Base-by-base conservation (phyloP, 2,888 invertebrate species). In the Hedya salicella region DNA sequence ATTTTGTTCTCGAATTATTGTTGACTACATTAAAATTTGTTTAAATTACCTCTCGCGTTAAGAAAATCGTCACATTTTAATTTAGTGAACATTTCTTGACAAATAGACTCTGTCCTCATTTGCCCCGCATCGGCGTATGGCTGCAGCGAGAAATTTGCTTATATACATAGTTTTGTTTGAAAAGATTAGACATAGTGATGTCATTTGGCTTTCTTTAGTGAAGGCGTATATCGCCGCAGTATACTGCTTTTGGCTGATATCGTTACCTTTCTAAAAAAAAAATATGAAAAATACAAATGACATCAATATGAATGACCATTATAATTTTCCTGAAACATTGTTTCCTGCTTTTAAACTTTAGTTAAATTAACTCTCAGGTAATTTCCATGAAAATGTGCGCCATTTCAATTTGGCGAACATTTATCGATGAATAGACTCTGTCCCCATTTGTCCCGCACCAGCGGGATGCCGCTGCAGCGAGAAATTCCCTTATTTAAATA, bases 401-500 rank as follows among this genome's bases (percentile, higher is more conserved):
- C 16, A 56, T 57, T 57, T 57, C 42, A 44, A 57, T 57, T 57
- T n/a, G 36, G 9, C 21, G 32, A 14, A 30, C 44, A 32, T 46
- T 57, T 17, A 44, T 42, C 56, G 57, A 32, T 46, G 44, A 32
- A 57, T 19, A 44, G 40, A 40, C 11, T 17, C 16, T 9, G 39
- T 8, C 39, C 39, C 13, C 32, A 2, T 14, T 32, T 30, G 49
- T 50, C 14, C 8, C 25, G 8, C 16, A 39, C 53, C n/a, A 49
- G 40, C 49, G 44, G 50, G 17, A 61, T 14, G 32, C 61, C 49
- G 13, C 21, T 52, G 57, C 62, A 54, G 53, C 16, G 46, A 49
- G 63, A 49, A 56, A 49, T 59, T 36, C 50, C 57, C 9, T 64
- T 64, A 59, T 64, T 59, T 52, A 64, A 64, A 64, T 64, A 64